Evolutionary conservation across 2,888 invertebrate genomes (phyloP), one percentile per base, ranked within the genome.

Genomic region (Ariolimax columbianus): DNA sequence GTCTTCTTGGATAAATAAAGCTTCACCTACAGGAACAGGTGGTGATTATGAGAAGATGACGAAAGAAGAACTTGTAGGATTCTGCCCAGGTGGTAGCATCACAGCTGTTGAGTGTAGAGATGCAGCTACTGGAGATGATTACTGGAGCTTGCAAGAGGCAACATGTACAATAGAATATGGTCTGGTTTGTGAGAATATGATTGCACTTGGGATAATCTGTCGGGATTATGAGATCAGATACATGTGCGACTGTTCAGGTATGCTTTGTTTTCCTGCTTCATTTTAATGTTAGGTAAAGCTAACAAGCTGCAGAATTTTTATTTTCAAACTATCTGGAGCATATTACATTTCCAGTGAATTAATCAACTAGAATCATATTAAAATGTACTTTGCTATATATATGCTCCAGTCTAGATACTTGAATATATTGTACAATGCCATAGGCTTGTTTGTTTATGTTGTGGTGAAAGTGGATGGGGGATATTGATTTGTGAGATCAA

Each of bases 161-260:
- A 88, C 87, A 14, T 93, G 93, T 82, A 43, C 73, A 30, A 40
- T 73, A 43, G n/a, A 43, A 9, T 17, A 11, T 73, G 73, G 73
- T 11, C 40, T 73, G 43, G n/a, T 11, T 23, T 73, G 73, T 38
- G 84, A 86, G 17, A 90, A 90, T 63, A 84, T 73, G 2, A 90
- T 90, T 36, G 89, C 90, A 59, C 19, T 40, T 38, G 87, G 85
- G 4, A 79, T 86, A 23, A 73, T 77, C 0, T 92, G 92, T 83
- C 85, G 85, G n/a, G 90, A 92, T 85, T 92, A 91, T 83, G 89
- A 91, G 88, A 87, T 92, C 51, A 78, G 91, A 86, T 92, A 91
- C 85, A 90, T 86, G 85, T 92, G 92, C 82, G 93, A 95, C n/a
- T 86, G 86, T 80, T 47, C 86, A 40, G 77, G 85, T 85, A 66